Evolutionary conservation across 2,888 invertebrate species (phyloP).

Genomic region (Acrocera orbiculus): DNA sequence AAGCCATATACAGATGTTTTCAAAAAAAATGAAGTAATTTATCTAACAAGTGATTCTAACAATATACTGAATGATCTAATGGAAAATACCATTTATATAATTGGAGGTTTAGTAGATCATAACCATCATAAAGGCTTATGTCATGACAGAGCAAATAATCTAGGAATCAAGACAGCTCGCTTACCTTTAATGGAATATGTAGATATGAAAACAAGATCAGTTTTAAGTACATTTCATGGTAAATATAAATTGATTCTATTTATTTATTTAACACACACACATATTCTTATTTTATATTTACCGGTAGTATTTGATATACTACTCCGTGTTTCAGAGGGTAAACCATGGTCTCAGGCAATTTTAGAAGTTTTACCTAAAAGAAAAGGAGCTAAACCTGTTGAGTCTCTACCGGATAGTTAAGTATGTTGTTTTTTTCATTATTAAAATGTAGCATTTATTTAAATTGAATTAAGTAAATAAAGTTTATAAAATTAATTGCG

Average conservation of each 20-base stretch:
- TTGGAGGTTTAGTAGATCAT: constrained; percentile 95
- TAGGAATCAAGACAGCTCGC: constrained; percentile 62
- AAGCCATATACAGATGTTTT: constrained; percentile 52
- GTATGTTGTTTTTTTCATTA: too few relatives aligned
- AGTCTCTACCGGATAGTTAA: too few relatives aligned
- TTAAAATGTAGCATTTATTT: too few relatives aligned
- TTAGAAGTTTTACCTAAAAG: constrained; percentile 58
- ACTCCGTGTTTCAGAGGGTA: constrained; percentile 54
- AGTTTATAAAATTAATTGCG: too few relatives aligned
- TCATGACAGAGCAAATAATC: constrained; percentile 58
- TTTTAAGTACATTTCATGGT: constrained; percentile 93
- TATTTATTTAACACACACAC: too few relatives aligned
- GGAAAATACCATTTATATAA: constrained; percentile 69
- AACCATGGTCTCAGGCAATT: constrained; percentile 62
- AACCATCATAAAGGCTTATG: constrained; percentile 91
- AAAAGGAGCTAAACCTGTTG: constrained; percentile 51
- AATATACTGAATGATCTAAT: constrained; percentile 61
- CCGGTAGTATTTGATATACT: constrained; percentile 71
- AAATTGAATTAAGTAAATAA: too few relatives aligned
- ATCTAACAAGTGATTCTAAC: constrained; percentile 86
- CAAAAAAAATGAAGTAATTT: constrained; percentile 61
- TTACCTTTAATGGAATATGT: constrained; percentile 80
- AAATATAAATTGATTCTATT: constrained; percentile 17
- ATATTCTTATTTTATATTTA: constrained; percentile 10
- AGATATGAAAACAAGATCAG: constrained; percentile 80